Evolutionary conservation across 2,888 invertebrate genomes (phyloP).

Genomic region (Thecophora atra): DNA sequence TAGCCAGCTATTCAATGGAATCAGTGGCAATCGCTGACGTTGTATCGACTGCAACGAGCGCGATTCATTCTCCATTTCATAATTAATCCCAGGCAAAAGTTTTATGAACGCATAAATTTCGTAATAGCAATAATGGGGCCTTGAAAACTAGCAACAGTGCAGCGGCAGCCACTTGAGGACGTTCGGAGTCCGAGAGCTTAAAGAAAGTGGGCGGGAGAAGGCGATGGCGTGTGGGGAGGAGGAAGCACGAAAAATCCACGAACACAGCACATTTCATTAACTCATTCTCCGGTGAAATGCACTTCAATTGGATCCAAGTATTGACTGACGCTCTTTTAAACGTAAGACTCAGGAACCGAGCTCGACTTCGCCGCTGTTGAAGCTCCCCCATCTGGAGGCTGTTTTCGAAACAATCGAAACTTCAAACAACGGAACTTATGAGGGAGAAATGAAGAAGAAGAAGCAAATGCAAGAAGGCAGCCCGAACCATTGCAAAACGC

Average conservation of each 20-base stretch:
- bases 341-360: neutral
- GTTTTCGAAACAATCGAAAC: neutral
- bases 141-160: neutral
- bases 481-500: slow-evolving; percentile 19
- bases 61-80: neutral
- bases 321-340: neutral
- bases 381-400: too few species aligned
- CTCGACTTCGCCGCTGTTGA: neutral
- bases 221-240: neutral
- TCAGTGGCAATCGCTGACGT: neutral
- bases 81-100: slow-evolving; percentile 5
- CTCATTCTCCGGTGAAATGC: too few species aligned
- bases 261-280: too few species aligned
- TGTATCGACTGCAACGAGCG: neutral
- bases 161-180: too few species aligned
- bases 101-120: neutral
- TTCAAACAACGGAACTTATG: slow-evolving; percentile 6
- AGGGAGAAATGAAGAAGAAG: neutral
- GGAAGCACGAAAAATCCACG: neutral
- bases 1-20: slow-evolving; percentile 8
- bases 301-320: too few species aligned
- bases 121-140: too few species aligned
- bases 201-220: slow-evolving; percentile 2
- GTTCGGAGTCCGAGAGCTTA: neutral
- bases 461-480: neutral